Evolutionary conservation across 2,797 vertebrate species (phyloP), one percentile per base, ranked within the genome.

Genomic region (Protosalanx chinensis): DNA sequence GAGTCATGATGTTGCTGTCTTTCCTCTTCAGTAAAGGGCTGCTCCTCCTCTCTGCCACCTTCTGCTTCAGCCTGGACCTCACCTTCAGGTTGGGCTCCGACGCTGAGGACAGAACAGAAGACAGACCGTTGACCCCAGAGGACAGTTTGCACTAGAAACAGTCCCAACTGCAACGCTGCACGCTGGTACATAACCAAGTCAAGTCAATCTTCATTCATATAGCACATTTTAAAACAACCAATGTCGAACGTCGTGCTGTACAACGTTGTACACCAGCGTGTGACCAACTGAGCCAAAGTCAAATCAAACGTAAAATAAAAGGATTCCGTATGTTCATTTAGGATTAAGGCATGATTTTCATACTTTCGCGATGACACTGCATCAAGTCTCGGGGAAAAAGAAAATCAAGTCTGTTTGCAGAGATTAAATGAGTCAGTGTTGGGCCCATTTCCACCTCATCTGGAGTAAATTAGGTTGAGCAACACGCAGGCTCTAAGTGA

Each of bases 401-500:
- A 80, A 81, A 83, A 85, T 82, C 60, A 13, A 71, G 77, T 76
- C 74, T 82, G 79, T 69, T 88, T 86, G 82, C 69, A 81, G 84
- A 85, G 82, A 84, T 87, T 81, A 86, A 88, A 86, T 74, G 79
- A 88, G 85, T 87, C 87, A 86, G 77, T 82, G 84, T 86, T 81
- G 87, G 84, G 85, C 84, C 79, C 76, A 79, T 86, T 88, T 90
- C 84, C 85, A 88, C 80, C 85, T 92, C 91, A 92, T 93, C 90
- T 93, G 91, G 89, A 89, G 80, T 76, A 88, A 82, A 90, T 93
- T 92, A 93, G 82, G 81, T 83, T 76, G 71, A 87, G 84, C 80
- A 91, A 87, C 87, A 89, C 79, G 74, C 84, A 76, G 84, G 82
- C 86, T 84, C 79, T 85, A 82, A 88, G 82, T 86, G 88, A 84